These are phyloP conservation scores for Phalera bucephala DNA, from an alignment of 2,888 invertebrate species.

Conservation along the genomic window DNA sequence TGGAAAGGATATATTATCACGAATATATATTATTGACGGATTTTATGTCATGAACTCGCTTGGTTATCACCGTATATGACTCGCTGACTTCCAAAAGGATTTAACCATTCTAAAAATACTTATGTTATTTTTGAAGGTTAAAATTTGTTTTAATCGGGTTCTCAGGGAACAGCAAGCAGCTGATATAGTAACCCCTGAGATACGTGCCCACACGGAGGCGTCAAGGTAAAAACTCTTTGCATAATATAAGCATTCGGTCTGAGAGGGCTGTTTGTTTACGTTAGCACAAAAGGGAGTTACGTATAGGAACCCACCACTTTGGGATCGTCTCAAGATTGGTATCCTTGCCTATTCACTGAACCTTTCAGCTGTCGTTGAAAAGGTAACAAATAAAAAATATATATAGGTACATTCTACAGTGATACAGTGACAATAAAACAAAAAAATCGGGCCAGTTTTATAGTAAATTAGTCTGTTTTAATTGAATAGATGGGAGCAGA, in stretches of 20 bases:
- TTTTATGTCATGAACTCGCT: too few relatives aligned
- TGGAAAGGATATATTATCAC: constrained; percentile 22
- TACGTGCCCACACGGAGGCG: constrained; percentile 42
- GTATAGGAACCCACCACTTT: constrained; percentile 50
- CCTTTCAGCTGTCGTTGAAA: constrained; percentile 29
- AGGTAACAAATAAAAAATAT: constrained; percentile 10
- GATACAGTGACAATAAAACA: too few relatives aligned
- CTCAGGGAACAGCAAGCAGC: too few relatives aligned
- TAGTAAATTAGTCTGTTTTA: not conserved
- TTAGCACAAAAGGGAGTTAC: constrained; percentile 43
- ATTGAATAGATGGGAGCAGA: constrained; percentile 3
- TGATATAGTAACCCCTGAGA: constrained; percentile 39
- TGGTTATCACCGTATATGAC: too few relatives aligned
- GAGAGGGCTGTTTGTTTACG: constrained; percentile 50
- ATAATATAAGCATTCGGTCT: constrained; percentile 57
- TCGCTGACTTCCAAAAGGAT: too few relatives aligned
- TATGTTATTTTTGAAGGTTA: too few relatives aligned
- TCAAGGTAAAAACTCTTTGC: constrained; percentile 58
- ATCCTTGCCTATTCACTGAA: constrained; percentile 24
- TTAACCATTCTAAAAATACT: too few relatives aligned
- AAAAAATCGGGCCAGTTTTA: too few relatives aligned
- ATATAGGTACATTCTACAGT: not conserved
- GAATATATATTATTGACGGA: constrained; percentile 3
- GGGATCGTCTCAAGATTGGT: constrained; percentile 40
- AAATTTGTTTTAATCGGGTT: too few relatives aligned